These are phyloP conservation scores for Hippoglossus stenolepis DNA, from an alignment of 2,113 vertebrate genomes.

Conservation along the genomic window DNA sequence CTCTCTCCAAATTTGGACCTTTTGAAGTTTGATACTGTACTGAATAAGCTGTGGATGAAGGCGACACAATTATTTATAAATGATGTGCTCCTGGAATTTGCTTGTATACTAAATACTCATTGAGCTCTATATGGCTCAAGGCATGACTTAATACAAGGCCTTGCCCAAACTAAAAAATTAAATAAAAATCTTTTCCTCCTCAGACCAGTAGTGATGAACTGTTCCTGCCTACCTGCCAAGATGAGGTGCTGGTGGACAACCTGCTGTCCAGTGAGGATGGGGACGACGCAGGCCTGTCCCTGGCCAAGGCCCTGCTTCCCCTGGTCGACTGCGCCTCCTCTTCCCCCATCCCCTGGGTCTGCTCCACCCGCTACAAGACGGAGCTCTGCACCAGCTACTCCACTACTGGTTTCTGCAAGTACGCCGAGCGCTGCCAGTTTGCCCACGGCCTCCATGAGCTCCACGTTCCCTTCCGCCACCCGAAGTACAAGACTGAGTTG, in stretches of 20 bases:
- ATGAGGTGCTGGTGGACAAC: conserved; percentile 69
- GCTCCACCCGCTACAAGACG: conserved; percentile 85
- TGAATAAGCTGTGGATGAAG: too few relatives aligned
- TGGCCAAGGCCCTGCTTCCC: conserved; percentile 79
- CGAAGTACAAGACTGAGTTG: conserved; percentile 85
- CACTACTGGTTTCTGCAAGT: conserved; percentile 76
- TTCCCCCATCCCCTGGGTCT: conserved; percentile 67
- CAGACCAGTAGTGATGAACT: conserved; percentile 74
- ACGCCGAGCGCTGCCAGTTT: conserved; percentile 84
- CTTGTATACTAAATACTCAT: background rate
- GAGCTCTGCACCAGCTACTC: conserved; percentile 85
- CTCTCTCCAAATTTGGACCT: too few relatives aligned
- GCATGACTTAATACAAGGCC: background rate
- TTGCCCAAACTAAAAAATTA: background rate
- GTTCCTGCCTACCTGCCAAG: conserved; percentile 68
- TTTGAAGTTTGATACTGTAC: too few relatives aligned
- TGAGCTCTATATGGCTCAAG: background rate
- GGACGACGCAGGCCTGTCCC: conserved; percentile 34
- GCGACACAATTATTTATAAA: too few relatives aligned
- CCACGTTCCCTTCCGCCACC: conserved; percentile 82
- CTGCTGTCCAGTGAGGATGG: conserved; percentile 58
- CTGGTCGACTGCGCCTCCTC: conserved; percentile 61
- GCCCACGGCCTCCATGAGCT: conserved; percentile 86
- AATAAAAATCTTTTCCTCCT: background rate
- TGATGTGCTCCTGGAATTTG: background rate